Conservation (phyloP, 2,888 invertebrate genomes). For the Peribatodes rhomboidaria region DNA sequence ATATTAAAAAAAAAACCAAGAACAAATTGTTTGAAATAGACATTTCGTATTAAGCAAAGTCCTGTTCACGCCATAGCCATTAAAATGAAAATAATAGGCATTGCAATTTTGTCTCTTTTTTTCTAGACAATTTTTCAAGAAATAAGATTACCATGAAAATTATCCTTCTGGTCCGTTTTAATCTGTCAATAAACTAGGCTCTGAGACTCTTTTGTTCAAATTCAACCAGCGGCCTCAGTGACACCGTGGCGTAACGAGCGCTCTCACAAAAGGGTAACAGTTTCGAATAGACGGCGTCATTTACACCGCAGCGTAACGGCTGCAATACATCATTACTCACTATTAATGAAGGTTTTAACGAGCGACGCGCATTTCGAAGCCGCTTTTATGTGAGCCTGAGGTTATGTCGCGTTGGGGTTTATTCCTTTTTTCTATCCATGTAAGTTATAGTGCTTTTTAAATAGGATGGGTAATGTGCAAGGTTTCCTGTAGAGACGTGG, state of each 20-base stretch:
- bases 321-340: conserved; percentile 42
- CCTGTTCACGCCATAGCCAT: no score
- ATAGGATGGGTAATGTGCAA: not conserved
- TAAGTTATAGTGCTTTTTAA: not conserved
- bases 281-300: conserved; percentile 40
- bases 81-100: no score
- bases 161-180: not conserved
- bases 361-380: conserved; percentile 38
- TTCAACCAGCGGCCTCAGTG: conserved; percentile 33
- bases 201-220: conserved; percentile 27
- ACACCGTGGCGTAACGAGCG: conserved; percentile 40
- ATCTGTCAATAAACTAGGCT: conserved; percentile 5
- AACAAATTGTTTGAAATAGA: no score
- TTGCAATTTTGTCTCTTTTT: no score
- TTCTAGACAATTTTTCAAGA: no score
- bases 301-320: conserved; percentile 41
- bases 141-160: no score
- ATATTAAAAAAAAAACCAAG: no score
- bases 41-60: no score
- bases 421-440: not conserved
- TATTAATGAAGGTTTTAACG: conserved; percentile 43
- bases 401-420: not conserved
- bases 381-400: conserved; percentile 26
- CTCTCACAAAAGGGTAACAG: conserved; percentile 37
- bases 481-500: no score